phyloP scores from a whole-genome alignment of 2,113 vertebrate species.

The Sarotherodon lohbergeri region DNA sequence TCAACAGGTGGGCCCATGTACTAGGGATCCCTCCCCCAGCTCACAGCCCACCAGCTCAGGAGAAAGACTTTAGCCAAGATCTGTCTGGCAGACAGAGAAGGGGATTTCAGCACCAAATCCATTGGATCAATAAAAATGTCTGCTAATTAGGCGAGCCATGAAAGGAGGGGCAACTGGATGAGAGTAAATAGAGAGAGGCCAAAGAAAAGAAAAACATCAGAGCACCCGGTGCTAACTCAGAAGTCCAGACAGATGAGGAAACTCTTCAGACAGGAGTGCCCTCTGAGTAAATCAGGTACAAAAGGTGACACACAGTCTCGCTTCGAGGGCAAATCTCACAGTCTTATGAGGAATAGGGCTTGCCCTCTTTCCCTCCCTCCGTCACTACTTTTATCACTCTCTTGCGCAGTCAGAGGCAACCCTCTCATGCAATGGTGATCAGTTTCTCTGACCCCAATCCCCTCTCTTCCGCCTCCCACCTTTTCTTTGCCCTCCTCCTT shows the following conservation, averaged over 20 bases:
- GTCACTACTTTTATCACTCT: constrained; percentile 25
- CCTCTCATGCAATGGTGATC: constrained; percentile 16
- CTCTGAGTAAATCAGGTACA: constrained; percentile 21
- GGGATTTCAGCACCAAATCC: constrained; percentile 68
- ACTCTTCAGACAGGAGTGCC: constrained; percentile 25
- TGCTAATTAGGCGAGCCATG: constrained; percentile 64
- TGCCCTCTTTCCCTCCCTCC: background rate
- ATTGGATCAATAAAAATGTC: constrained; percentile 71
- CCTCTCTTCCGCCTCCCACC: constrained; percentile 11
- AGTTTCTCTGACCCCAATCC: constrained; percentile 68
- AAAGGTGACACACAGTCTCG: background rate
- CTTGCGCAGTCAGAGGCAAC: background rate
- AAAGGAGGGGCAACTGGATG: background rate
- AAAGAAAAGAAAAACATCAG: background rate
- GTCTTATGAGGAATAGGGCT: background rate
- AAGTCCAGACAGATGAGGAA: constrained; percentile 51
- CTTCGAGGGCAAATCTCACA: background rate
- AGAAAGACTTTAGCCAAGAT: constrained; percentile 58
- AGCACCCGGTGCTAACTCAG: constrained; percentile 43
- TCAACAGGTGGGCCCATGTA: constrained; percentile 59
- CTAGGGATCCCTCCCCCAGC: background rate
- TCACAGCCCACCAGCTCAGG: constrained; percentile 29
- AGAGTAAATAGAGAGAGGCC: background rate
- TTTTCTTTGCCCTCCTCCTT: constrained; percentile 1
- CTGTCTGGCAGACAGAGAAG: constrained; percentile 66